phyloP scores from a whole-genome alignment of 2,113 vertebrate species.

The Cephalophus harveyi region DNA sequence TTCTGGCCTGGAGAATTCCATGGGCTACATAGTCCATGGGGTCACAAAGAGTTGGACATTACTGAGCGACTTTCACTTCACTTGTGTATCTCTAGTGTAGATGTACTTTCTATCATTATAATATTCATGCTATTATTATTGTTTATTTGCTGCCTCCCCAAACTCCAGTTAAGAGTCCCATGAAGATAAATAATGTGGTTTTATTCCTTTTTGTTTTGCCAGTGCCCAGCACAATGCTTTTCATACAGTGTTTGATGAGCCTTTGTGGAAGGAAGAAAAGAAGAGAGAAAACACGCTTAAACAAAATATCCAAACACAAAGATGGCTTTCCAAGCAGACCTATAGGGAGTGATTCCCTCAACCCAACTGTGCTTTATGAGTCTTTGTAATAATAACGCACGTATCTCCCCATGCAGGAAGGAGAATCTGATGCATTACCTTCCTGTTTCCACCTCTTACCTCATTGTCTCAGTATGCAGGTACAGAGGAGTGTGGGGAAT shows the following conservation, averaged over 20 bases:
- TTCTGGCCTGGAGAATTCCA: neutral
- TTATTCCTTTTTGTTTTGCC: neutral
- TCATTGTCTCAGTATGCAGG: neutral
- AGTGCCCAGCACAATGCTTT: neutral
- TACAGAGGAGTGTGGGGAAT: neutral
- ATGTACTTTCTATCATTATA: neutral
- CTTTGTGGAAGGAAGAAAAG: conserved; percentile 7
- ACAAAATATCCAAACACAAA: neutral
- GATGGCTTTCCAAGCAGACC: neutral
- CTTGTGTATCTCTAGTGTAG: neutral
- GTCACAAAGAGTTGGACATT: neutral
- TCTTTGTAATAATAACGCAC: neutral
- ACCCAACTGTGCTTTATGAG: neutral
- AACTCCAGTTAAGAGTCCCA: neutral
- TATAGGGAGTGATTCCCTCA: neutral
- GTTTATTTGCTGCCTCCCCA: neutral
- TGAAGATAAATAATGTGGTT: neutral
- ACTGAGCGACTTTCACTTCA: neutral
- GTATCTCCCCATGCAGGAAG: neutral
- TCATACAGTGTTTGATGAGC: neutral
- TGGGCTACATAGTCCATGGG: neutral
- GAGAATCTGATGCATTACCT: neutral
- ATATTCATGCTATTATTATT: neutral
- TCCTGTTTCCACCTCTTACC: neutral
- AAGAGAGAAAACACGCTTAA: conserved; percentile 8